phyloP scores from a whole-genome alignment of 1,140 invertebrate genomes.

The Drosophila kohkoa region DNA sequence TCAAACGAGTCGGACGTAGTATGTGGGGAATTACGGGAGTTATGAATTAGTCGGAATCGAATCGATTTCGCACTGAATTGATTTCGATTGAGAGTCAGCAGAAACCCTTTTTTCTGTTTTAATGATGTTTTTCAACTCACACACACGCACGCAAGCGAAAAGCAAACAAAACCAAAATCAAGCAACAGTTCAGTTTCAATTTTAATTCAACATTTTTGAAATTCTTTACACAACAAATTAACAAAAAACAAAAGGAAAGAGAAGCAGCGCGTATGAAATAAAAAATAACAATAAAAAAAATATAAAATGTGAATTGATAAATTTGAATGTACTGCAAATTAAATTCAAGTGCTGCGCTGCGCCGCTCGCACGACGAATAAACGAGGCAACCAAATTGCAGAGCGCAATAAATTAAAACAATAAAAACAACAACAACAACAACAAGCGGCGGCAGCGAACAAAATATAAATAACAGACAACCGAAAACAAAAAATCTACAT shows the following conservation, averaged over 20 bases:
- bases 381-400: conserved; percentile 71
- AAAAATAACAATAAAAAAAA: conserved; percentile 21
- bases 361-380: conserved; percentile 64
- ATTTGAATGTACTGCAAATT: conserved; percentile 79
- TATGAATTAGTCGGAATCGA: conserved; percentile 34
- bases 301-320: conserved; percentile 73
- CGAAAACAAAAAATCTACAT: conserved; percentile 78
- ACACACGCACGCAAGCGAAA: conserved; percentile 15
- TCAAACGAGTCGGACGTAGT: conserved; percentile 73
- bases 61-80: conserved; percentile 18
- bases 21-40: conserved; percentile 58
- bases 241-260: background rate
- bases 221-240: conserved; percentile 48
- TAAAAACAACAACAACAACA: conserved; percentile 73
- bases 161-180: background rate
- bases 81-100: conserved; percentile 23
- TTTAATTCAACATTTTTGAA: conserved; percentile 20
- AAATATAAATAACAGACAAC: conserved; percentile 51
- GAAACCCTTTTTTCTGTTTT: conserved; percentile 38
- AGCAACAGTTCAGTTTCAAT: conserved; percentile 10
- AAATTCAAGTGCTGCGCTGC: conserved; percentile 75
- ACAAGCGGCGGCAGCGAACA: conserved; percentile 26
- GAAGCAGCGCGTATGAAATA: background rate
- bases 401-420: conserved; percentile 81
- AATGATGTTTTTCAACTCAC: conserved; percentile 66